Conservation (phyloP, 2,113 vertebrate genomes). For the Lagopus muta region DNA sequence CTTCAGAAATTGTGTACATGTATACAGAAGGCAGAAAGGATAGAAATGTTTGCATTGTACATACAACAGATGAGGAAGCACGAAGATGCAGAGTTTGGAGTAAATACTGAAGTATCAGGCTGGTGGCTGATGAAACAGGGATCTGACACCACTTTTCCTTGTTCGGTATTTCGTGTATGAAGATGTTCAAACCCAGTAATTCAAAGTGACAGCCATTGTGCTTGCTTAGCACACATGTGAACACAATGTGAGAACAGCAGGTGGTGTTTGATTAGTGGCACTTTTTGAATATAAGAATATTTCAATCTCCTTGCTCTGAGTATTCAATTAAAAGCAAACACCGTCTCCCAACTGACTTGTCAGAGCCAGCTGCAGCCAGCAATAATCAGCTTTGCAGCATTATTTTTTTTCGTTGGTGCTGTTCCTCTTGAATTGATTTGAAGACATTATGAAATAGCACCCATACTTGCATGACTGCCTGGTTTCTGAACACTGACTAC, state of each 20-base stretch:
- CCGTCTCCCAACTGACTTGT: slow-evolving; percentile 40
- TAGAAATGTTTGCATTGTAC: background rate
- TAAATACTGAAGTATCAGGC: background rate
- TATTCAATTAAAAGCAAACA: slow-evolving; percentile 52
- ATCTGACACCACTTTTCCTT: background rate
- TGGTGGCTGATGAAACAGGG: background rate
- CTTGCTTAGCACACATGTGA: slow-evolving; percentile 42
- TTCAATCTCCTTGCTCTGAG: slow-evolving; percentile 34
- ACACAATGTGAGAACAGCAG: slow-evolving; percentile 48
- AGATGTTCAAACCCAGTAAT: slow-evolving; percentile 52
- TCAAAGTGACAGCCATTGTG: slow-evolving; percentile 53
- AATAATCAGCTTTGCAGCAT: slow-evolving; percentile 7
- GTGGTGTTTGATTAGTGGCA: slow-evolving; percentile 48
- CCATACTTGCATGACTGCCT: background rate
- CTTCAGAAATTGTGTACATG: background rate
- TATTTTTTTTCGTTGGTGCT: background rate
- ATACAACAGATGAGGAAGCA: background rate
- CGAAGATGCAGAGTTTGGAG: background rate
- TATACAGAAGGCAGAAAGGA: background rate
- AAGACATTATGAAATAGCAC: background rate
- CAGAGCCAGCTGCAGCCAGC: slow-evolving; percentile 18
- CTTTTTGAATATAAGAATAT: slow-evolving; percentile 58
- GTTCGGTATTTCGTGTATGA: slow-evolving; percentile 27
- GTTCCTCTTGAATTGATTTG: slow-evolving; percentile 15
- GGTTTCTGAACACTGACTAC: background rate